Base-by-base conservation (phyloP, 2,888 invertebrate genomes). In the Cataglyphis altisquamis region DNA sequence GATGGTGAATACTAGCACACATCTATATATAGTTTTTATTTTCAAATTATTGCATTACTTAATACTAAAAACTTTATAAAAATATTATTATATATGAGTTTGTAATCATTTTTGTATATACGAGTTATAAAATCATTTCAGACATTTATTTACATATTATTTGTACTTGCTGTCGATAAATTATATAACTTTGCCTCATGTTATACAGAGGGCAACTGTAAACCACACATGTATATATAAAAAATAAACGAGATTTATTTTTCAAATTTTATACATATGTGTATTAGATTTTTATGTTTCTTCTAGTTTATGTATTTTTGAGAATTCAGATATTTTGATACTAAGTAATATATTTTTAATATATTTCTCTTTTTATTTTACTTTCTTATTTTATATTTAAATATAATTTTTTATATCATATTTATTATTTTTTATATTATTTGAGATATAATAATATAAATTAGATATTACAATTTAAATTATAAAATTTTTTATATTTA, bases 201-300 rank as follows among this genome's bases (percentile, higher is more conserved):
- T 57, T n/a, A 15, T 67, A 67, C 9, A 77, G 77, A 77, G 67
- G 77, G 77, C 77, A 77, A 67, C 66, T 39, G 66, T 29, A 0
- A 77, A 55, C 55, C 41, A 66, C 2, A 39, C 36, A 4, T 64
- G 55, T 39, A 25, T 4, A 3, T 66, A 66, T 39, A 18, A 21
- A 52, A 66, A n/a, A n/a, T n/a, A 52, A 52, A 52, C 2, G 0
- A 36, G 4, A 74, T 62, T 52, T 25, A 36, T 18, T 36, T 52
- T n/a, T n/a, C n/a, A 21, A 63, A 39, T 64, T 32, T 39, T 25
- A 25, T 21, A 21, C 6, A 3, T 18, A 18, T 52, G 12, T 39
- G 18, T 25, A 6, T 75, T 45, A 3, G 1, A 29, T 74, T 60
- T 60, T 29, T 62, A 10, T 41, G 12, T 41, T 0, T 36, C 8